A percentile compares a stretch with the other conserved stretches of the same genome.
phyloP scores from a whole-genome alignment of 2,888 invertebrate genomes.

The Aelia acuminata region DNA sequence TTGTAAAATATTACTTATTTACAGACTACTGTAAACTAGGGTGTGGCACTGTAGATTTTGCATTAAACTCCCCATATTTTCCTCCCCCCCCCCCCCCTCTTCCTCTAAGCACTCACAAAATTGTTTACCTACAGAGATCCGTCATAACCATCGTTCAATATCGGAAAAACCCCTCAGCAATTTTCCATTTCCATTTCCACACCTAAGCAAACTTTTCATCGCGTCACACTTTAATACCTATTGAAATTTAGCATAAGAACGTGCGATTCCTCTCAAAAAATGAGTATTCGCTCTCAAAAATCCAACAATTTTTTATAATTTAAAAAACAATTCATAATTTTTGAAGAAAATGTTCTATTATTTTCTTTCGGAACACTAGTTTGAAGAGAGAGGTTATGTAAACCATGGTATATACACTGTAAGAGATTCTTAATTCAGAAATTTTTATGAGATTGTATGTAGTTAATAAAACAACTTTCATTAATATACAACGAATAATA shows the following conservation, averaged over 20 bases:
- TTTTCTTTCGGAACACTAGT: no score
- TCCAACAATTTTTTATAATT: no score
- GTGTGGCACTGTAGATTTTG: not conserved
- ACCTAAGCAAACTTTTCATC: constrained; percentile 25
- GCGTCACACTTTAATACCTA: not conserved
- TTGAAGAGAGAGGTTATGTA: no score
- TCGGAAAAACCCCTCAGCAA: not conserved
- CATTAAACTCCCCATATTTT: not conserved
- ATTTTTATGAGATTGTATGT: no score
- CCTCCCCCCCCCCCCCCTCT: no score
- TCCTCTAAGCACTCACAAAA: constrained; percentile 12
- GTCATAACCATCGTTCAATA: not conserved
- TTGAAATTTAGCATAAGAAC: not conserved
- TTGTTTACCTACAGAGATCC: constrained; percentile 13
- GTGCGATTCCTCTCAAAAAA: not conserved
- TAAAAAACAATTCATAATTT: no score
- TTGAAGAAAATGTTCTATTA: no score
- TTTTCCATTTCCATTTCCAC: constrained; percentile 17
- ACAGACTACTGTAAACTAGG: not conserved
- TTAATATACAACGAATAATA: no score
- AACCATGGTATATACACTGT: no score
- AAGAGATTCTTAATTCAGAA: no score
- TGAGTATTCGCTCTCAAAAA: not conserved
- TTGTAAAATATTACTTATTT: not conserved
- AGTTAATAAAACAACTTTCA: no score